Base-by-base conservation (phyloP, 1,140 invertebrate genomes). In the Aporrectodea caliginosa region DNA sequence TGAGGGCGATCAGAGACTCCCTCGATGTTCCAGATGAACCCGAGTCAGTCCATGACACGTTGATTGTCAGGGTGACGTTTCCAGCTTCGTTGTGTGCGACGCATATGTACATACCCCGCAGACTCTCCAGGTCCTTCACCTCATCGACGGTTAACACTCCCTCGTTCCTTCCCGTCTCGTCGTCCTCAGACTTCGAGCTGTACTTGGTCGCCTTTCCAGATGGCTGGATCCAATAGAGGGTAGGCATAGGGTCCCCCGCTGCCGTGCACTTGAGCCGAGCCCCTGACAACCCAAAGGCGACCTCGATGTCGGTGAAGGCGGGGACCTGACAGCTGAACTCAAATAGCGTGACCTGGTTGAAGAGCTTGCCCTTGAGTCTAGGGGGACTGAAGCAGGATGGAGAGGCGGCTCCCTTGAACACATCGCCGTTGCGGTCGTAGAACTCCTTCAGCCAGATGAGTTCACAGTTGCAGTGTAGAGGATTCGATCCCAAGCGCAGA, bases 381-480 rank as follows among this genome's bases (percentile, higher is more conserved):
- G 78, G 34, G 1, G 87, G 87, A 1, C 84, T 84, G 34, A 80
- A 77, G 77, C 87, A 88, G 2, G 83, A 81, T 0, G 86, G 85
- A 2, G 83, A 78, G 1, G 82, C 81, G 1, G 82, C 84, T 2
- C 83, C 84, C 1, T 84, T 80, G 78, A 87, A 87, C 6, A 86
- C 78, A 31, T 83, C 81, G 27, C 69, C 79, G 32, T 82, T 74
- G 12, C 75, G 78, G 12, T 80, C 80, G 81, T 82, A 88, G 77
- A 85, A 86, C 16, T 84, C 79, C 68, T 84, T 85, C 68, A 88
- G 78, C 87, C 87, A 88, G 27, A 80, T 75, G 16, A 85, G 79
- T 75, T 87, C 85, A 80, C 87, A 88, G 81, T 88, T 87, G 78
- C 87, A 88, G 73, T 87, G 86, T 30, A 88, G 82, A 1, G 85